phyloP scores from a whole-genome alignment of 2,797 vertebrate species.

The Sebastes baramenuke region DNA sequence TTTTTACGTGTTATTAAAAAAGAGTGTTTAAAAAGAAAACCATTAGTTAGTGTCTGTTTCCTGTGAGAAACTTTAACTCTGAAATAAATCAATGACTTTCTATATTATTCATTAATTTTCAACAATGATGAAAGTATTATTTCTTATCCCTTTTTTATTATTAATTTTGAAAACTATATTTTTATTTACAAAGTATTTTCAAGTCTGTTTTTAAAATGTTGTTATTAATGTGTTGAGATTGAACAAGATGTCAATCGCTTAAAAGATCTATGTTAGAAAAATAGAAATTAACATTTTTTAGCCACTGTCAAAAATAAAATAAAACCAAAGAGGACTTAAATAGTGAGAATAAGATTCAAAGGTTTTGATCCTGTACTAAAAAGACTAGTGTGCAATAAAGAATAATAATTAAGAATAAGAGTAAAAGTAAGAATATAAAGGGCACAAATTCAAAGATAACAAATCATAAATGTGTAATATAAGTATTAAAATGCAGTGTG shows the following conservation, averaged over 20 bases:
- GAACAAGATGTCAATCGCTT: too few relatives aligned
- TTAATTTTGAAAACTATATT: too few relatives aligned
- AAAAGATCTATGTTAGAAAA: too few relatives aligned
- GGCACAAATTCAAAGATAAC: background rate
- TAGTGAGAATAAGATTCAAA: background rate
- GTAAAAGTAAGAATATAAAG: background rate
- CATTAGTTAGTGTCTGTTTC: background rate
- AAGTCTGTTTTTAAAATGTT: too few relatives aligned
- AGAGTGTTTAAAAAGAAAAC: background rate
- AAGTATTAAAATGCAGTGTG: background rate
- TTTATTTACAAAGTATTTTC: too few relatives aligned
- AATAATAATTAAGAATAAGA: background rate
- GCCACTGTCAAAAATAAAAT: background rate
- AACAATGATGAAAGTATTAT: background rate
- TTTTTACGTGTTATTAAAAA: background rate
- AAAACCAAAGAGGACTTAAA: background rate
- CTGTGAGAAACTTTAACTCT: background rate
- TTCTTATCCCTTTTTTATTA: background rate
- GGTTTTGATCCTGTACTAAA: background rate
- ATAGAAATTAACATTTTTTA: background rate
- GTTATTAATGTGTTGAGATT: accelerated
- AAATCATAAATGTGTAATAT: background rate
- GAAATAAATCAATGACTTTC: too few relatives aligned
- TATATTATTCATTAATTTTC: background rate
- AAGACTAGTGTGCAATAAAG: background rate